These are phyloP conservation scores for Tetragnatha montana DNA, from an alignment of 2,888 invertebrate species.

Conservation along the genomic window DNA sequence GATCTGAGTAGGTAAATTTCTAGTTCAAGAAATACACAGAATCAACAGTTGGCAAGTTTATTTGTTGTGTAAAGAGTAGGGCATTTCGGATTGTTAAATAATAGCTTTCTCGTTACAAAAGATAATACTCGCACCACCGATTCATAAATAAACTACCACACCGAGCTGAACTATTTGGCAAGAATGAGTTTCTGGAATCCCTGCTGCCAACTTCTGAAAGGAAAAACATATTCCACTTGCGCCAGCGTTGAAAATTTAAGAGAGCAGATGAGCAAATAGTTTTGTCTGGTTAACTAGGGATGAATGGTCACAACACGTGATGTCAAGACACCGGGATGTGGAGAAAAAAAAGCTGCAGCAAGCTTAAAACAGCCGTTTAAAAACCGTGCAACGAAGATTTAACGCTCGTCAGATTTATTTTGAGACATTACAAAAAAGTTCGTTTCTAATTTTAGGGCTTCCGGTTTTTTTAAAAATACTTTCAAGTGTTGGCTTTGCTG, in stretches of 20 bases:
- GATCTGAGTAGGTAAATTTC: too few relatives aligned
- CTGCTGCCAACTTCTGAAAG: not conserved
- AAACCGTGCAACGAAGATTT: not conserved
- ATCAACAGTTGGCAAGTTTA: too few relatives aligned
- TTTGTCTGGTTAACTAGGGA: not conserved
- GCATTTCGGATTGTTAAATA: not conserved
- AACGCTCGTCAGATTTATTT: conserved; percentile 34
- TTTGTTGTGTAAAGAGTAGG: too few relatives aligned
- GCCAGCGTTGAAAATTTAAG: not conserved
- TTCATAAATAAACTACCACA: not conserved
- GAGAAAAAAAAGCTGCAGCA: not conserved
- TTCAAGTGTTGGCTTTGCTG: not conserved
- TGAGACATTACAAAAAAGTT: conserved; percentile 12
- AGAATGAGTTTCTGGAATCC: not conserved
- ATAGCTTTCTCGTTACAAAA: not conserved
- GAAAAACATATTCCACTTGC: not conserved
- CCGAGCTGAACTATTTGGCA: not conserved
- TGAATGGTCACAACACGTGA: not conserved
- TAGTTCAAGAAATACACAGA: too few relatives aligned
- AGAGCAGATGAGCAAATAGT: not conserved
- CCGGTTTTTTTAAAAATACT: not conserved
- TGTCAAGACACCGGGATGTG: not conserved
- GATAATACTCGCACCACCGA: not conserved
- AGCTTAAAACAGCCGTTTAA: not conserved
- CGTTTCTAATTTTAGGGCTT: conserved; percentile 9